Evolutionary conservation across 2,113 vertebrate species (phyloP).

Genomic region (Heptranchias perlo): DNA sequence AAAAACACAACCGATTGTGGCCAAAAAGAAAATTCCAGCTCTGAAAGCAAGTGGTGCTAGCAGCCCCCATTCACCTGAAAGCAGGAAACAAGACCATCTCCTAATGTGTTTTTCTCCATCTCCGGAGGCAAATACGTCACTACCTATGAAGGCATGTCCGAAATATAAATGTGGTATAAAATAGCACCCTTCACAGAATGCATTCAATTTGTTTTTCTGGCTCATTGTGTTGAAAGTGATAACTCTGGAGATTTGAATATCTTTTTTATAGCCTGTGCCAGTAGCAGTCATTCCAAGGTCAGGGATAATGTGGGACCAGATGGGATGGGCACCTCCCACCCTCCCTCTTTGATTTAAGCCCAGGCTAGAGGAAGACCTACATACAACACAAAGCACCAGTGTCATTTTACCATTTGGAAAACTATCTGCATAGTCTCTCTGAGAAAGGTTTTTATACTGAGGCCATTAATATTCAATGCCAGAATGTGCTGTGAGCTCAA

Average conservation of each 20-base stretch:
- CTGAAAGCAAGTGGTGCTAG: neutral
- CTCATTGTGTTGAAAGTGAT: neutral
- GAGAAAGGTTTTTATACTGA: neutral
- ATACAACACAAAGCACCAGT: neutral
- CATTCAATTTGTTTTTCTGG: neutral
- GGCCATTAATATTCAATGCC: neutral
- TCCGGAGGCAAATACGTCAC: neutral
- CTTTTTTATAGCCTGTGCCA: neutral
- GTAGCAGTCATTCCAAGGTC: neutral
- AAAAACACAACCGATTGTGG: neutral
- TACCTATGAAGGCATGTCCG: neutral
- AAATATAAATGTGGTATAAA: neutral
- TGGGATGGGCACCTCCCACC: neutral
- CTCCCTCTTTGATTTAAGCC: neutral
- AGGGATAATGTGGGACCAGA: neutral
- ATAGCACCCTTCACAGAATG: neutral
- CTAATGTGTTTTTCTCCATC: neutral
- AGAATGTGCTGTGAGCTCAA: neutral
- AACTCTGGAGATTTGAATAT: neutral
- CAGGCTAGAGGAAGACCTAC: neutral
- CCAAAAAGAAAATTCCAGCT: neutral
- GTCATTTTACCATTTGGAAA: neutral
- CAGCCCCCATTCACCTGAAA: neutral
- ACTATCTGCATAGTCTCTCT: neutral
- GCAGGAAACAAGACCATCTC: neutral